Conservation (phyloP, 2,797 vertebrate genomes). For the Enteromius radiatus region DNA sequence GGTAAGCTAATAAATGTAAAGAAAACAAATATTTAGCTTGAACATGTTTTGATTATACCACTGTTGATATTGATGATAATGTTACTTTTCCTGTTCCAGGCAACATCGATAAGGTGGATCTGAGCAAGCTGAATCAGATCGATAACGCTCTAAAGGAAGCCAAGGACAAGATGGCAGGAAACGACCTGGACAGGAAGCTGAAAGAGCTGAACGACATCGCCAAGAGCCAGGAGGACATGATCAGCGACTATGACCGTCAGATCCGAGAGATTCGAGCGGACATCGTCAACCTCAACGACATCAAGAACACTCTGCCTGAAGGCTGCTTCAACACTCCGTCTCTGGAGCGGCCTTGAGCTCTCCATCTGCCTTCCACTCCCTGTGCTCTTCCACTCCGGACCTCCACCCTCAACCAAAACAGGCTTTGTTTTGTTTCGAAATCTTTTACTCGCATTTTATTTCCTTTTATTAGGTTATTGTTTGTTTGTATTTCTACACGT, state of each 20-base stretch:
- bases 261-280: conserved; percentile 91
- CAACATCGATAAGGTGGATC: conserved; percentile 93
- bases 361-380: conserved; percentile 74
- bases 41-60: background rate
- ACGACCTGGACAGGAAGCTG: conserved; percentile 88
- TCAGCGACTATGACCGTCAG: conserved; percentile 89
- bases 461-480: conserved; percentile 48
- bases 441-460: conserved; percentile 56
- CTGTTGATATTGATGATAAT: background rate
- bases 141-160: conserved; percentile 86
- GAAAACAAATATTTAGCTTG: background rate
- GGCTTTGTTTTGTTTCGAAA: conserved; percentile 32
- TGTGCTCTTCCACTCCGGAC: conserved; percentile 64
- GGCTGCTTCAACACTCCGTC: conserved; percentile 97
- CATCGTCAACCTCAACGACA: conserved; percentile 94
- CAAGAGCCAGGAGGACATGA: conserved; percentile 86
- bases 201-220: conserved; percentile 87
- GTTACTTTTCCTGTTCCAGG: conserved; percentile 73
- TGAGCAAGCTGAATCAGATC: conserved; percentile 90
- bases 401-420: conserved; percentile 72
- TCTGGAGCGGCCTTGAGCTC: conserved; percentile 87
- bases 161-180: conserved; percentile 88
- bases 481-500: conserved; percentile 39
- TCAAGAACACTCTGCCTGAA: conserved; percentile 90
- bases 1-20: background rate